Conservation (phyloP, 2,888 invertebrate genomes). For the Euclidia mi region DNA sequence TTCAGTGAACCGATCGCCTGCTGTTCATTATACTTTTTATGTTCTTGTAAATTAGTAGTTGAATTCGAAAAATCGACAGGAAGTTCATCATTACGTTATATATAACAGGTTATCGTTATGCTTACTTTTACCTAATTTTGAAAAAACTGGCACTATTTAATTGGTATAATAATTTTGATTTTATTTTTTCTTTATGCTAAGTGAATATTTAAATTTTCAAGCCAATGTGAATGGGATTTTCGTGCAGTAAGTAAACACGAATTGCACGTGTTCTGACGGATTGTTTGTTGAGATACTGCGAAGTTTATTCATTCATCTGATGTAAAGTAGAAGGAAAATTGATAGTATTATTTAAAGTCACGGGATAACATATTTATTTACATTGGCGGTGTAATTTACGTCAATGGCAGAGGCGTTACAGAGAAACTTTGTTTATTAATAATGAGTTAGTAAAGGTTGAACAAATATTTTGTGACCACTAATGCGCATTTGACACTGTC, state of each 20-base stretch:
- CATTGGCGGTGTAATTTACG: constrained; percentile 55
- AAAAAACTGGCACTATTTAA: constrained; percentile 9
- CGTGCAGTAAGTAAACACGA: neutral
- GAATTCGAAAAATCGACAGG: constrained; percentile 35
- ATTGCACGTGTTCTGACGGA: neutral
- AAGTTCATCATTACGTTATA: constrained; percentile 29
- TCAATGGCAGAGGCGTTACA: constrained; percentile 49
- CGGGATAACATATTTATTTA: constrained; percentile 48
- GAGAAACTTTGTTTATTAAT: constrained; percentile 22
- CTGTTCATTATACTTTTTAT: constrained; percentile 41
- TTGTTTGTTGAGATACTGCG: too few species aligned
- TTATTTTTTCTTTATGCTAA: too few species aligned
- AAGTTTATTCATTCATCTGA: constrained; percentile 8
- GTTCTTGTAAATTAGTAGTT: constrained; percentile 44
- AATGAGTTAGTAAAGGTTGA: constrained; percentile 22
- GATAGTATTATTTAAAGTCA: constrained; percentile 17
- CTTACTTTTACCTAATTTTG: constrained; percentile 30
- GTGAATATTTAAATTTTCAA: too few species aligned
- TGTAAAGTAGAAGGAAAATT: constrained; percentile 44
- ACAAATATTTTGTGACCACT: constrained; percentile 42
- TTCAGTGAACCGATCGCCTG: constrained; percentile 30
- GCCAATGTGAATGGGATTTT: too few species aligned
- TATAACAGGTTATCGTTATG: constrained; percentile 24
- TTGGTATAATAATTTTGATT: neutral
- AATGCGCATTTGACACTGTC: constrained; percentile 47